Base-by-base conservation (phyloP, 2,888 invertebrate species). In the Torymus texanus region DNA sequence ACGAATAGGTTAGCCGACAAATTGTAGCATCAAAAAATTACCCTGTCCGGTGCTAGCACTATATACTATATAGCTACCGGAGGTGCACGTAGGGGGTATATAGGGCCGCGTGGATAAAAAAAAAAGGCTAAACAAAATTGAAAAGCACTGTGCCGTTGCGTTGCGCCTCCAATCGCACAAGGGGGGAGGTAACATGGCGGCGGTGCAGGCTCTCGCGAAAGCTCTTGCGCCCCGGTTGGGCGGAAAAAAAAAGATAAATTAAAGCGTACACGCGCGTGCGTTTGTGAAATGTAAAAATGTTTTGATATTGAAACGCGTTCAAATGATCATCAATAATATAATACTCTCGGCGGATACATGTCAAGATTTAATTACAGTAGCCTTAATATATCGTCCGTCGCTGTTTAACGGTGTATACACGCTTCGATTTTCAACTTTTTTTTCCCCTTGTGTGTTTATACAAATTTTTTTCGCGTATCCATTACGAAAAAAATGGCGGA, bases 11-110 rank as follows among this genome's bases (percentile, higher is more conserved):
- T 78, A 75, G 78, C 72, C 67, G 63, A 75, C 75, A 78, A 81
- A 81, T 81, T 81, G 81, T 78, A 81, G 81, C 81, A 81, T 81
- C 81, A 75, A 81, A 81, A 81, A 81, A 81, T 81, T 81, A 78
- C 75, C 67, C 75, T 50, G 65, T 66, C 11, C 67, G 29, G 51
- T 18, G 58, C n/a, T 50, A 3, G 11, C 29, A 50, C 10, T 21
- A 14, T 18, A 55, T n/a, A 16, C 55, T 51, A 21, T 55, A 13
- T 14, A 21, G 59, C 41, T 5, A n/a, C 41, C n/a, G n/a, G 41
- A 58, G 59, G 41, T 4, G 53, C 1, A 18, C 18, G 66, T 12
- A 16, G 12, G 11, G 67, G 1, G 21, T 21, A 21, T 24, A 53
- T 21, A 29, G 62, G 62, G 24, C 50, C 24, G 10, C 8, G 21